These are phyloP conservation scores for Pseudomyrmex gracilis DNA, from an alignment of 1,140 invertebrate genomes.

Conservation along the genomic window DNA sequence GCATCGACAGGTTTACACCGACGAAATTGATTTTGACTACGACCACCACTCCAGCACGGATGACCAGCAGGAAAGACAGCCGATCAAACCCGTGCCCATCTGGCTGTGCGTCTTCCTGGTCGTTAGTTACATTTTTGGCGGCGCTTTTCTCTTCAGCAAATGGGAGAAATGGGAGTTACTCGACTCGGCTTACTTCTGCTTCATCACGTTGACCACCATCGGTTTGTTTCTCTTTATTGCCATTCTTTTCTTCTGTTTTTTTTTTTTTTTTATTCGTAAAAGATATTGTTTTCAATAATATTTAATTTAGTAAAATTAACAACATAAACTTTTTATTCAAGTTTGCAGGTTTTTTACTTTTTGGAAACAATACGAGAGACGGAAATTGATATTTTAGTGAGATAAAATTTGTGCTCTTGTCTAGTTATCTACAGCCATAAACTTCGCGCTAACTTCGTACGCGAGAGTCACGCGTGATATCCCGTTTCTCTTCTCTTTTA, in stretches of 20 bases:
- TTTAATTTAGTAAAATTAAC: no score
- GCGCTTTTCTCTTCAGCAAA: conserved; percentile 93
- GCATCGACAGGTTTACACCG: conserved; percentile 86
- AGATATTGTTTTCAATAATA: no score
- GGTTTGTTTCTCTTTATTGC: conserved; percentile 82
- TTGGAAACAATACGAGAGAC: no score
- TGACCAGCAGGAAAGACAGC: conserved; percentile 77
- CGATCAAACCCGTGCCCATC: conserved; percentile 93
- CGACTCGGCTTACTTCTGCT: conserved; percentile 98
- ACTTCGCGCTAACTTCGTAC: background rate
- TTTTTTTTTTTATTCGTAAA: background rate
- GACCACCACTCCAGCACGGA: conserved; percentile 83
- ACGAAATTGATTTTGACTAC: conserved; percentile 86
- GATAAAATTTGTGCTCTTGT: background rate
- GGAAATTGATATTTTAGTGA: no score
- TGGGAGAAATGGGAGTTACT: conserved; percentile 96
- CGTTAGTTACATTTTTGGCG: conserved; percentile 94
- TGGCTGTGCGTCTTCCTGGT: conserved; percentile 96
- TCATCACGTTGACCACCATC: conserved; percentile 97
- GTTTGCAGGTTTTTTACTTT: no score
- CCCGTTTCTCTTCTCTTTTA: conserved; percentile 1
- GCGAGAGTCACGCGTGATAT: background rate
- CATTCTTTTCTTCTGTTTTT: background rate
- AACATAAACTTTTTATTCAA: no score
- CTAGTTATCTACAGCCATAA: background rate